phyloP scores from a whole-genome alignment of 1,140 invertebrate species.

The Heliconius hewitsoni region DNA sequence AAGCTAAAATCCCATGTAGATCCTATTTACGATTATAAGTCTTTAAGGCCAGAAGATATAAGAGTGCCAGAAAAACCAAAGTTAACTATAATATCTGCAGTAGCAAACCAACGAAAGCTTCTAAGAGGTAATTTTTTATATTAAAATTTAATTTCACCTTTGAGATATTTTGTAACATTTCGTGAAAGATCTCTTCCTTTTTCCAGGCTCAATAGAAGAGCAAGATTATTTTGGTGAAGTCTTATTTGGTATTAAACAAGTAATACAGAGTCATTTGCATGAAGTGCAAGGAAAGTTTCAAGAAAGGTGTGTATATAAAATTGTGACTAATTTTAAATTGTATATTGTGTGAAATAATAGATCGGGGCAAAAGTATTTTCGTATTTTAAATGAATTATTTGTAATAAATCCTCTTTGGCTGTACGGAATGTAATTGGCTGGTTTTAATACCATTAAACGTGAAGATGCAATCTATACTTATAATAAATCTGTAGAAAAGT shows the following conservation, averaged over 20 bases:
- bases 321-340: background rate
- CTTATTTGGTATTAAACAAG: slow-evolving; percentile 87
- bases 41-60: slow-evolving; percentile 76
- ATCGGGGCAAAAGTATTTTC: too few species aligned
- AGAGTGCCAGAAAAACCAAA: slow-evolving; percentile 78
- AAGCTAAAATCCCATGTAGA: slow-evolving; percentile 57
- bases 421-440: too few species aligned
- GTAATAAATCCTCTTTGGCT: too few species aligned
- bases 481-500: too few species aligned
- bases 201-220: slow-evolving; percentile 82
- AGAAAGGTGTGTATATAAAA: slow-evolving; percentile 65
- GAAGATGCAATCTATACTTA: too few species aligned
- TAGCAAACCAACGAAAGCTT: slow-evolving; percentile 77
- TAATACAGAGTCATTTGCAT: slow-evolving; percentile 87
- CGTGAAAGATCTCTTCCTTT: slow-evolving; percentile 24
- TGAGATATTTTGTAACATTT: background rate
- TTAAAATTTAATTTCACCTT: background rate
- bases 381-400: too few species aligned
- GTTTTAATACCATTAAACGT: too few species aligned
- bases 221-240: slow-evolving; percentile 90
- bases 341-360: background rate
- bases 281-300: slow-evolving; percentile 86
- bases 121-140: slow-evolving; percentile 66
- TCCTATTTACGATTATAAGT: slow-evolving; percentile 61
- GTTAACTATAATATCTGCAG: slow-evolving; percentile 73